These are phyloP conservation scores for Bothrops jararaca DNA, from an alignment of 2,113 vertebrate species.

Conservation along the genomic window DNA sequence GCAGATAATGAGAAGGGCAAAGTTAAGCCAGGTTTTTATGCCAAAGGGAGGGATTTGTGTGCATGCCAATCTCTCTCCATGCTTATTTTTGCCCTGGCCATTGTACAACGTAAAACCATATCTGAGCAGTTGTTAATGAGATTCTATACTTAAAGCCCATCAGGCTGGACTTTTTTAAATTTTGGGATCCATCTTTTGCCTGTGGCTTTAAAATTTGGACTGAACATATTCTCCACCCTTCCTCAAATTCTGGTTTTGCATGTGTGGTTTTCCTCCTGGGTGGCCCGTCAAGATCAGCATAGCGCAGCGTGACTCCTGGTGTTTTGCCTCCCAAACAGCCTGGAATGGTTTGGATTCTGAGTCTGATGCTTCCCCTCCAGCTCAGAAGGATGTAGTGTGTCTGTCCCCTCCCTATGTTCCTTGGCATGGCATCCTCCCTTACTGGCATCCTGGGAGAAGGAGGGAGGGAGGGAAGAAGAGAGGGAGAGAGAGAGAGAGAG, in stretches of 20 bases:
- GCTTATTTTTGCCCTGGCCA: not conserved
- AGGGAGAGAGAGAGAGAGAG: too few species aligned
- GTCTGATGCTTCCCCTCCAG: not conserved
- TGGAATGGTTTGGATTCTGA: slow-evolving; percentile 38
- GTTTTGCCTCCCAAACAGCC: slow-evolving; percentile 60
- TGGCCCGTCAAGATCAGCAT: slow-evolving; percentile 58
- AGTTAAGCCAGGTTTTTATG: not conserved
- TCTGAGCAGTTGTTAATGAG: not conserved
- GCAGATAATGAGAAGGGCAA: not conserved
- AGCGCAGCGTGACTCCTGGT: slow-evolving; percentile 43
- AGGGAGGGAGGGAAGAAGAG: too few species aligned
- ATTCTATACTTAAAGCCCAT: not conserved
- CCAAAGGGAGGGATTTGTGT: not conserved
- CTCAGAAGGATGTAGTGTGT: slow-evolving; percentile 26
- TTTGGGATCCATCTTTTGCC: slow-evolving; percentile 14
- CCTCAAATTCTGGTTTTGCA: slow-evolving; percentile 23
- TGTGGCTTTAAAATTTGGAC: slow-evolving; percentile 19
- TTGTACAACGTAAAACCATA: not conserved
- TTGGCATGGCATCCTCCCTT: slow-evolving; percentile 56
- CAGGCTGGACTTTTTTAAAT: not conserved
- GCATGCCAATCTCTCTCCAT: not conserved
- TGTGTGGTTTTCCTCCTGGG: slow-evolving; percentile 45
- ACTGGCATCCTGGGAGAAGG: slow-evolving; percentile 60
- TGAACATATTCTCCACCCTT: slow-evolving; percentile 2
- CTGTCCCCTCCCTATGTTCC: slow-evolving; percentile 10